Evolutionary conservation across 2,888 invertebrate genomes (phyloP).

Genomic region (Cephus pygmeus): DNA sequence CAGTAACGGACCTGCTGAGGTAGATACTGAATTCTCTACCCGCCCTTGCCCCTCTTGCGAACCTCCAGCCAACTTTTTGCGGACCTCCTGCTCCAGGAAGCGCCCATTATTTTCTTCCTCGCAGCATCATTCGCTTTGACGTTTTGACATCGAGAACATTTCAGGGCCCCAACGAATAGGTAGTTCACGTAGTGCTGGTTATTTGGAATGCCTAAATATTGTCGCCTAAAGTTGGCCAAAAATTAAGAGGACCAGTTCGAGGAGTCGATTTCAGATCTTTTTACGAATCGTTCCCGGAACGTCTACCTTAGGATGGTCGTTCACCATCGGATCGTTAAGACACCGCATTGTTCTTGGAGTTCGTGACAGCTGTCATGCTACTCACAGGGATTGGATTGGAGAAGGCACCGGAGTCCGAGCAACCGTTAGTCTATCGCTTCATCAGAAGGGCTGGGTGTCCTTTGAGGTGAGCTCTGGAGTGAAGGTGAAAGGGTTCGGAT

Average conservation of each 20-base stretch:
- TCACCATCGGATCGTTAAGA: background rate
- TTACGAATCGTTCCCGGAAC: background rate
- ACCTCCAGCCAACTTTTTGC: constrained; percentile 16
- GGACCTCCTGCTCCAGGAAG: constrained; percentile 46
- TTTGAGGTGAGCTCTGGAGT: background rate
- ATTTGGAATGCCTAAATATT: background rate
- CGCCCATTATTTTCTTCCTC: constrained; percentile 52
- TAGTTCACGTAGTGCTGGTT: background rate
- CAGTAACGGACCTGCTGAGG: constrained; percentile 11
- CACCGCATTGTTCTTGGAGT: background rate
- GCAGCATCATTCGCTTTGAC: constrained; percentile 4
- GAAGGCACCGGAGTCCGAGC: background rate
- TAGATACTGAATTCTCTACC: constrained; percentile 13
- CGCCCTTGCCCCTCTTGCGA: constrained; percentile 9
- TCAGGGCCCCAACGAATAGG: background rate
- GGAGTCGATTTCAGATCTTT: background rate
- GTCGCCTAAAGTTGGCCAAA: background rate
- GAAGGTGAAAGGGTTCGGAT: no score
- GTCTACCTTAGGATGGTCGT: background rate
- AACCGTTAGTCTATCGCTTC: background rate
- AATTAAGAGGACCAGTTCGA: background rate
- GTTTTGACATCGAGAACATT: background rate
- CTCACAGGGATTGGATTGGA: background rate
- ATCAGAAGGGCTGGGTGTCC: background rate
- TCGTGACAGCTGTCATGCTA: background rate